phyloP scores from a whole-genome alignment of 2,888 invertebrate species.

The Noctua pronuba region DNA sequence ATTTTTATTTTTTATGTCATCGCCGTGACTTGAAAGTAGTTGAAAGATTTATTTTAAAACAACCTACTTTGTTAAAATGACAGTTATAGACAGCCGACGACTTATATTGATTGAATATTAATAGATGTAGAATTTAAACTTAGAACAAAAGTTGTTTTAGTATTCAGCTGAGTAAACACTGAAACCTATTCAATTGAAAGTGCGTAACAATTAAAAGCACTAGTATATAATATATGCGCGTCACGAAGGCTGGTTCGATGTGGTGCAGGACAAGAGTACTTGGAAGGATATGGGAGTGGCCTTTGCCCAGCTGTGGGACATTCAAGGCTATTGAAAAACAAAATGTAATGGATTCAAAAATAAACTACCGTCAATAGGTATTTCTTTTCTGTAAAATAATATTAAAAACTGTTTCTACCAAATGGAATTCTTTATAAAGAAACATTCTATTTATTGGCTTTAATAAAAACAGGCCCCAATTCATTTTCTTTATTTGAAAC shows the following conservation, averaged over 20 bases:
- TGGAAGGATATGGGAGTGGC: no score
- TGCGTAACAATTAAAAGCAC: background rate
- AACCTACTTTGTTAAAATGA: background rate
- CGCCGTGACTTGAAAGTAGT: background rate
- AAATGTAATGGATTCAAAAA: conserved; percentile 7
- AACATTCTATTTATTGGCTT: conserved; percentile 11
- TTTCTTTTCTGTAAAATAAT: background rate
- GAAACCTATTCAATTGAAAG: background rate
- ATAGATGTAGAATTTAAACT: background rate
- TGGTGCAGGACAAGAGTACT: no score
- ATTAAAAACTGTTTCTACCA: conserved; percentile 1
- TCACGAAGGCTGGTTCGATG: no score
- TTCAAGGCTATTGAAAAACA: no score
- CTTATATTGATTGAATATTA: conserved; percentile 6
- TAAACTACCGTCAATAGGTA: conserved; percentile 13
- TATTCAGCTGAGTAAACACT: background rate
- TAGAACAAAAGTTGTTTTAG: background rate
- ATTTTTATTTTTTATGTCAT: no score
- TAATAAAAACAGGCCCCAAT: background rate
- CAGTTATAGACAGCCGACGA: background rate
- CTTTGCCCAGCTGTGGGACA: no score
- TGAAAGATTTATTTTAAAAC: conserved; percentile 9
- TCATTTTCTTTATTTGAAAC: conserved; percentile 6
- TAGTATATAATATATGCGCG: background rate
- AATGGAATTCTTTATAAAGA: background rate